Evolutionary conservation across 2,797 vertebrate genomes (phyloP).

Genomic region (Hipposideros larvatus): DNA sequence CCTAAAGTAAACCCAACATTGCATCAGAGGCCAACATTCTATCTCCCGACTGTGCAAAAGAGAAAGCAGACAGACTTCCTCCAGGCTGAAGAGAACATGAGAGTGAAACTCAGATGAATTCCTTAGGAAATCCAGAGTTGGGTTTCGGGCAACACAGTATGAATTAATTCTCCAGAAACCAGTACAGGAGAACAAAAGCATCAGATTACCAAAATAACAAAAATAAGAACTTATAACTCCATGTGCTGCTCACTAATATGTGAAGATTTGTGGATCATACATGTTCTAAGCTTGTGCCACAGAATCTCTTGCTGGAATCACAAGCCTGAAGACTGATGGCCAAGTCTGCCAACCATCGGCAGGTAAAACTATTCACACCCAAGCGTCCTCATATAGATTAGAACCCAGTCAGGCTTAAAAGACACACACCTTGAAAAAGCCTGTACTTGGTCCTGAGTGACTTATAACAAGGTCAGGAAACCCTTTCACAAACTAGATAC

Average conservation of each 20-base stretch:
- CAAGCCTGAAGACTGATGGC: neutral
- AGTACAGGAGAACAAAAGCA: constrained; percentile 45
- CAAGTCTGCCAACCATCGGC: neutral
- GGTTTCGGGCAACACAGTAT: neutral
- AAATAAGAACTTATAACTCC: neutral
- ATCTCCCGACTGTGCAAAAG: constrained; percentile 5
- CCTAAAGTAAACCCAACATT: constrained; percentile 51
- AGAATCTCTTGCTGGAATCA: constrained; percentile 37
- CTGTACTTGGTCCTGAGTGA: neutral
- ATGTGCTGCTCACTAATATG: neutral
- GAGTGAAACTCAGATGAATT: neutral
- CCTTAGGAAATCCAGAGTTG: constrained; percentile 55
- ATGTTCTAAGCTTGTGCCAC: neutral
- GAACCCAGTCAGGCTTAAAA: constrained; percentile 30
- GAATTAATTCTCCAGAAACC: constrained; percentile 57
- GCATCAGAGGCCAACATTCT: neutral
- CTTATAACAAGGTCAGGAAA: constrained; percentile 22
- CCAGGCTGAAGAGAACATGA: constrained; percentile 29
- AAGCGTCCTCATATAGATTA: neutral
- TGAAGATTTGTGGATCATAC: neutral
- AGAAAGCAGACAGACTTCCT: constrained; percentile 70
- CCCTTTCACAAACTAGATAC: neutral
- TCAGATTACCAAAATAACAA: neutral
- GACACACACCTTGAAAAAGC: neutral
- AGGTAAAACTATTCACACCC: neutral